Conservation (phyloP, 2,113 vertebrate genomes). For the Alectura lathami region DNA sequence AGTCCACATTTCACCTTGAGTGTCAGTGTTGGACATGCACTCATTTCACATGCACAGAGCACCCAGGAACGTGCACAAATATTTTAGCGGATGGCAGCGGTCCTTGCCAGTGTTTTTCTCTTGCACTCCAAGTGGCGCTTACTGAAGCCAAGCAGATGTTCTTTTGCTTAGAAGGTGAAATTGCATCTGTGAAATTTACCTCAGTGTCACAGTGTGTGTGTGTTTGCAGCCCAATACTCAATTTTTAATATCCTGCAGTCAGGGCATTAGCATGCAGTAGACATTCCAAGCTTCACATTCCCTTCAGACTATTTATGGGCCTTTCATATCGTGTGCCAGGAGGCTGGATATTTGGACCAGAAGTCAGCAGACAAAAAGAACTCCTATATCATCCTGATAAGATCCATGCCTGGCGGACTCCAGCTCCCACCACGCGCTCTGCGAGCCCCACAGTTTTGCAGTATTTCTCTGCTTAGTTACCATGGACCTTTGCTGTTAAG, state of each 20-base stretch:
- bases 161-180: conserved; percentile 73
- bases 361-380: conserved; percentile 38
- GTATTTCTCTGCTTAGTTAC: neutral
- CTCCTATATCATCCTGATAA: conserved; percentile 53
- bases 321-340: conserved; percentile 54
- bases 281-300: conserved; percentile 61
- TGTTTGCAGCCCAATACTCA: conserved; percentile 42
- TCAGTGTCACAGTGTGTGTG: conserved; percentile 1
- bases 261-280: conserved; percentile 38
- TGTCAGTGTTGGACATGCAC: neutral
- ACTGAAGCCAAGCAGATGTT: conserved; percentile 64
- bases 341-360: conserved; percentile 60
- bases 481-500: neutral
- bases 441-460: neutral
- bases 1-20: neutral
- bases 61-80: conserved; percentile 22
- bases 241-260: conserved; percentile 70
- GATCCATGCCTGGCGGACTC: conserved; percentile 34
- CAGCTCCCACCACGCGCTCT: neutral
- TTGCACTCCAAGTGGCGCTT: neutral
- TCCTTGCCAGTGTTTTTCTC: conserved; percentile 44
- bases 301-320: conserved; percentile 66
- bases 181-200: conserved; percentile 65
- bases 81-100: neutral
- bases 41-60: neutral